Evolutionary conservation across 2,888 invertebrate genomes (phyloP), one percentile per base, ranked within the genome.

Genomic region (Drosophila niveifrons): DNA sequence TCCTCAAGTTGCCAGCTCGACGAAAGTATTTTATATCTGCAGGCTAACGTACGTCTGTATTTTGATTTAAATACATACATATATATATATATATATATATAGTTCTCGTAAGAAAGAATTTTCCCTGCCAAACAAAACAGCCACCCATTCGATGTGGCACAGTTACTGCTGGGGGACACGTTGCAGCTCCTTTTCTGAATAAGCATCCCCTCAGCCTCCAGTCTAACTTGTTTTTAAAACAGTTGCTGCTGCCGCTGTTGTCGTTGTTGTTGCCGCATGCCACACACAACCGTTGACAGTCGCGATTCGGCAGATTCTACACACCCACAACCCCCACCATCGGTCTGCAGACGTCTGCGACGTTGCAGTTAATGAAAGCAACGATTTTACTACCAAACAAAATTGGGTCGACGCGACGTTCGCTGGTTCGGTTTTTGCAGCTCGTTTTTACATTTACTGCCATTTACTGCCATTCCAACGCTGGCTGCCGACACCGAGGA

Each of bases 291-390:
- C 61, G 71, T 51, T 80, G 83, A 76, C 83, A 80, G 71, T 66
- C 80, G 83, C 77, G 74, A 52, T 69, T 52, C 43, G 18, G 29
- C 58, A 44, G 72, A 52, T 18, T 52, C 28, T 23, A 39, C 15
- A 13, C n/a, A n/a, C 44, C 31, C 15, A 3, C 7, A 23, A 6
- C 23, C 23, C 23, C 6, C 6, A 23, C 3, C 23, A 23, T 23
- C 23, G 6, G 23, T 23, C 23, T 23, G 23, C 23, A 50, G 75
- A 57, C 67, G 82, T 84, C 82, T 82, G 88, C 23, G 23, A 71
- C 68, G 61, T 65, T 75, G 73, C 76, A 82, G 88, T 88, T 88
- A 88, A 88, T 88, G 82, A 83, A 83, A 68, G 67, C 77, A 64
- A 71, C 67, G 83, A 80, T 79, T 88, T 85, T 82, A 76, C 80